Evolutionary conservation across 2,797 vertebrate species (phyloP).

Genomic region (Myotis myotis): DNA sequence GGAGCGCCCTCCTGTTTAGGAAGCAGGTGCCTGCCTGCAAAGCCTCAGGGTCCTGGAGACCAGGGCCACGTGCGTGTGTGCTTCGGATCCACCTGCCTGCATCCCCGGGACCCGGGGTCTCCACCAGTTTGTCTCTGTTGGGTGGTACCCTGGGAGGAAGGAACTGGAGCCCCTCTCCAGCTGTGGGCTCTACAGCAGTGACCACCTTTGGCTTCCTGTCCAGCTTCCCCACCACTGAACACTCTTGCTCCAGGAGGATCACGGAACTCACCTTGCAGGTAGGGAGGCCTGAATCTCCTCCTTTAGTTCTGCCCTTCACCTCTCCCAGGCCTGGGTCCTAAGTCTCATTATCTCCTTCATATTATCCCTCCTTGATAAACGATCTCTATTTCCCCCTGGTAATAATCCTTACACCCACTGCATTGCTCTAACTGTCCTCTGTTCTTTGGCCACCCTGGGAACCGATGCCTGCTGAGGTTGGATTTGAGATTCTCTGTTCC

Average conservation of each 20-base stretch:
- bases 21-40: background rate
- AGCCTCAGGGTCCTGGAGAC: background rate
- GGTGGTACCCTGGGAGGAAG: background rate
- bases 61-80: accelerated
- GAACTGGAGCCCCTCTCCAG: background rate
- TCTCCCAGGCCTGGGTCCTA: background rate
- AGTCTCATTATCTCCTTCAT: background rate
- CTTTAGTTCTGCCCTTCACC: background rate
- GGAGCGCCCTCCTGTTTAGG: background rate
- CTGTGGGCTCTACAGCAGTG: background rate
- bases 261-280: background rate
- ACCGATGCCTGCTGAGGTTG: background rate
- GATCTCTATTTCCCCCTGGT: background rate
- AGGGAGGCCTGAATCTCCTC: background rate
- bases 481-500: background rate
- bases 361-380: background rate
- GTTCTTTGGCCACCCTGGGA: background rate
- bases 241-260: background rate
- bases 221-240: background rate
- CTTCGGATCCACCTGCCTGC: background rate
- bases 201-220: background rate
- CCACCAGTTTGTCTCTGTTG: background rate
- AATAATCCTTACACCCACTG: background rate
- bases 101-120: background rate
- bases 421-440: background rate